phyloP scores from a whole-genome alignment of 1,140 invertebrate genomes.

The Cydia strobilella region DNA sequence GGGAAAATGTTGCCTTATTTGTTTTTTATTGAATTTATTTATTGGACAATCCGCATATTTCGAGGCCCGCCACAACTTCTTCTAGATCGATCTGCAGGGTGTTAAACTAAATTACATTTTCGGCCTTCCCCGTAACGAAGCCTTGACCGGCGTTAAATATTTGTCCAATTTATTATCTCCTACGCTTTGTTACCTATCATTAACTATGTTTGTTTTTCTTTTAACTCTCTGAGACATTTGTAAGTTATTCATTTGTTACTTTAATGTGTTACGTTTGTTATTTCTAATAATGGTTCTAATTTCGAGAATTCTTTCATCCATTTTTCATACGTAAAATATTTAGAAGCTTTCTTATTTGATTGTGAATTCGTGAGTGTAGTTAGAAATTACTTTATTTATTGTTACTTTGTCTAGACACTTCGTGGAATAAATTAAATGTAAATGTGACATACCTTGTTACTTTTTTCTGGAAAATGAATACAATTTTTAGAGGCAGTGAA shows the following conservation, averaged over 20 bases:
- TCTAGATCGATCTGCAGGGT: conserved; percentile 34
- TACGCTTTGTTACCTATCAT: conserved; percentile 9
- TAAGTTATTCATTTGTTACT: conserved; percentile 4
- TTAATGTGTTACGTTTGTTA: conserved; percentile 7
- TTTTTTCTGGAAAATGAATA: not conserved
- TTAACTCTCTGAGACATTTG: not conserved
- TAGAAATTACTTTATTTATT: not conserved
- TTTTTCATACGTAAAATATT: not conserved
- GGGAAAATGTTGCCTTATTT: too few relatives aligned
- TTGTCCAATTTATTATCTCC: conserved; percentile 27
- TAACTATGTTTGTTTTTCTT: conserved; percentile 16
- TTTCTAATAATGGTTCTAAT: not conserved
- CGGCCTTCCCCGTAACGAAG: conserved; percentile 27
- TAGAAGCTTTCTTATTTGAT: not conserved
- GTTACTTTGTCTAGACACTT: not conserved
- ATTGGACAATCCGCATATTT: conserved; percentile 20
- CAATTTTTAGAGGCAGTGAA: not conserved
- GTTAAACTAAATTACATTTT: conserved; percentile 31
- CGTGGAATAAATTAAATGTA: not conserved
- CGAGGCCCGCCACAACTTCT: conserved; percentile 36
- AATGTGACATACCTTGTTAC: not conserved
- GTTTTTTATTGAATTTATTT: not conserved
- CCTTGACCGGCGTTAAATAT: conserved; percentile 29
- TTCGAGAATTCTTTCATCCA: conserved; percentile 1
- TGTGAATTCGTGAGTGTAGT: not conserved